Evolutionary conservation across 1,140 invertebrate genomes (phyloP).

Genomic region (Muscidifurax raptorellus): DNA sequence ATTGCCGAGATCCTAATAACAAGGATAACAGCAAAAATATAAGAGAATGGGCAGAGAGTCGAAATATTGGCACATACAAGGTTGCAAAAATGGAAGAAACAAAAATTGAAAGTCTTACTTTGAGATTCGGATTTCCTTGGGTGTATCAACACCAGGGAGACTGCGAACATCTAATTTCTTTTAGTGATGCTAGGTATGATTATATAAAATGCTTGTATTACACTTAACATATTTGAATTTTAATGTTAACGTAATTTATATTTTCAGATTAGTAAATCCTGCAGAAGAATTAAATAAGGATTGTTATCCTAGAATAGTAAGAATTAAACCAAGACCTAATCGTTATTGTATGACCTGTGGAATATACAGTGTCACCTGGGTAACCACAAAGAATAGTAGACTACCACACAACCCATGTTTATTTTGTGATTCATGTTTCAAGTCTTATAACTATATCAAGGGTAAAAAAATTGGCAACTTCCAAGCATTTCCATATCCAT

Average conservation of each 20-base stretch:
- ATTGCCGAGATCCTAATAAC: slow-evolving; percentile 78
- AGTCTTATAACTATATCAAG: slow-evolving; percentile 80
- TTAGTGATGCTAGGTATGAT: slow-evolving; percentile 81
- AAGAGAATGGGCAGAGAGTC: slow-evolving; percentile 79
- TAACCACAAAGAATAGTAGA: slow-evolving; percentile 76
- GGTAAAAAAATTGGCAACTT: slow-evolving; percentile 74
- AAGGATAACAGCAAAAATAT: slow-evolving; percentile 81
- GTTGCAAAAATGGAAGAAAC: slow-evolving; percentile 79
- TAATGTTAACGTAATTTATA: slow-evolving; percentile 5
- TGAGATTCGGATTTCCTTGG: slow-evolving; percentile 86
- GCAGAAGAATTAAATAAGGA: slow-evolving; percentile 72
- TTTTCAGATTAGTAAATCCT: slow-evolving; percentile 75
- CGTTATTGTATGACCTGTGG: slow-evolving; percentile 77
- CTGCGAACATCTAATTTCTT: slow-evolving; percentile 90
- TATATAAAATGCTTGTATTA: background rate
- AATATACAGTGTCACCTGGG: slow-evolving; percentile 76
- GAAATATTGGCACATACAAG: slow-evolving; percentile 77
- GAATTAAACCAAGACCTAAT: slow-evolving; percentile 68
- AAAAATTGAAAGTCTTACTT: slow-evolving; percentile 79
- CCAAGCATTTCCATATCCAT: slow-evolving; percentile 70
- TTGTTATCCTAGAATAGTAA: slow-evolving; percentile 76
- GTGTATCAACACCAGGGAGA: slow-evolving; percentile 92
- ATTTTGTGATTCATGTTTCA: slow-evolving; percentile 81
- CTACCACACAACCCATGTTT: slow-evolving; percentile 82
- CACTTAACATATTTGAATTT: background rate